Evolutionary conservation across 2,113 vertebrate species (phyloP).

Genomic region (Mustela nigripes): DNA sequence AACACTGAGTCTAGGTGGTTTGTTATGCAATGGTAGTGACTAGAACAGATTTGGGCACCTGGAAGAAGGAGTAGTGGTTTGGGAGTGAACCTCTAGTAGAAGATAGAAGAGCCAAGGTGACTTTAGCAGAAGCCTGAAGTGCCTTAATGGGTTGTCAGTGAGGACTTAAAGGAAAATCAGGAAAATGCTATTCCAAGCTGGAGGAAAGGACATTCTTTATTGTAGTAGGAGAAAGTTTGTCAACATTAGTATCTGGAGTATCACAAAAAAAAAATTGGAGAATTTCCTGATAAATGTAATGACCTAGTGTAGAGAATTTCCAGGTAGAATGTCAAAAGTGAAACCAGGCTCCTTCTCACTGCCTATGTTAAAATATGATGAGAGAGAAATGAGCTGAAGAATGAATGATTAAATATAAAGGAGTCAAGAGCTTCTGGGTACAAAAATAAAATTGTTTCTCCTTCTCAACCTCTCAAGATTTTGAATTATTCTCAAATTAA

Average conservation of each 20-base stretch:
- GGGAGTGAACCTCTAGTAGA: neutral
- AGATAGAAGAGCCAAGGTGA: neutral
- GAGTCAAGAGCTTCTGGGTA: neutral
- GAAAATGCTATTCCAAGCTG: neutral
- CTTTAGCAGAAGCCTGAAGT: neutral
- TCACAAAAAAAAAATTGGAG: neutral
- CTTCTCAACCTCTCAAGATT: neutral
- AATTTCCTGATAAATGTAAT: neutral
- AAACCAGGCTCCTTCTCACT: neutral
- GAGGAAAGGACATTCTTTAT: neutral
- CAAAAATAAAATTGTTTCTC: neutral
- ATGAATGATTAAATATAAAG: neutral
- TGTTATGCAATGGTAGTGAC: neutral
- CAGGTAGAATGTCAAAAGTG: neutral
- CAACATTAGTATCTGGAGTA: neutral
- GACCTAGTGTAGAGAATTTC: neutral
- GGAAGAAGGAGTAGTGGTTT: neutral
- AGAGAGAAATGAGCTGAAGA: neutral
- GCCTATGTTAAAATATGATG: neutral
- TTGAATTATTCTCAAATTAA: neutral
- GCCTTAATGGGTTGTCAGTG: neutral
- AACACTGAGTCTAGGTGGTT: neutral
- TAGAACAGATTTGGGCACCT: neutral
- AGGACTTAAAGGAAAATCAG: neutral
- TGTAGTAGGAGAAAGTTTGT: neutral